Evolutionary conservation across 2,113 vertebrate genomes (phyloP).

Genomic region (Paramisgurnus dabryanus): DNA sequence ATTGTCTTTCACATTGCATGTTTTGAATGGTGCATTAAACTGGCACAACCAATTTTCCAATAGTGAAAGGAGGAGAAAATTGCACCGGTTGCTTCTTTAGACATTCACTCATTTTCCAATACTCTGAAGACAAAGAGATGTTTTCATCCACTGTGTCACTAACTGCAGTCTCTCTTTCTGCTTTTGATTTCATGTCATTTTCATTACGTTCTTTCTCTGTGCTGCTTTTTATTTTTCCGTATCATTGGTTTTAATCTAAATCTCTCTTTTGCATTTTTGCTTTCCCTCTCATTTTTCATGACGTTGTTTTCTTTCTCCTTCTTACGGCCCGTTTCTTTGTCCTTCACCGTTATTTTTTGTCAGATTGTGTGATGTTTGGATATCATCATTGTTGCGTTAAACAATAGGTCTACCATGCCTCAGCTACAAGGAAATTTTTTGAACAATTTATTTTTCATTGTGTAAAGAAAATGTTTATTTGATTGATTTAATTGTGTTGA

Average conservation of each 20-base stretch:
- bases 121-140: conserved; percentile 31
- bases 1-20: not conserved
- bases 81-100: conserved; percentile 6
- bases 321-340: too few relatives aligned
- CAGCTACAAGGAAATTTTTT: too few relatives aligned
- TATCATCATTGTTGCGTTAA: too few relatives aligned
- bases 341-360: too few relatives aligned
- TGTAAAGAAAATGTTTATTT: too few relatives aligned
- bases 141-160: conserved; percentile 29
- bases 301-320: too few relatives aligned
- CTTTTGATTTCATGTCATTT: conserved; percentile 41
- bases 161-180: conserved; percentile 21
- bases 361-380: too few relatives aligned
- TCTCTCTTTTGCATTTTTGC: too few relatives aligned
- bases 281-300: too few relatives aligned
- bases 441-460: too few relatives aligned
- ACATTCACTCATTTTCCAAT: conserved; percentile 12
- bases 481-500: too few relatives aligned
- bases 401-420: too few relatives aligned
- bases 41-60: conserved; percentile 1
- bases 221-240: not conserved
- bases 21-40: conserved; percentile 8
- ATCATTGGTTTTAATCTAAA: not conserved
- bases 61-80: conserved; percentile 23
- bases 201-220: conserved; percentile 6